phyloP scores from a whole-genome alignment of 2,888 invertebrate species.

The Dascillus cervinus region DNA sequence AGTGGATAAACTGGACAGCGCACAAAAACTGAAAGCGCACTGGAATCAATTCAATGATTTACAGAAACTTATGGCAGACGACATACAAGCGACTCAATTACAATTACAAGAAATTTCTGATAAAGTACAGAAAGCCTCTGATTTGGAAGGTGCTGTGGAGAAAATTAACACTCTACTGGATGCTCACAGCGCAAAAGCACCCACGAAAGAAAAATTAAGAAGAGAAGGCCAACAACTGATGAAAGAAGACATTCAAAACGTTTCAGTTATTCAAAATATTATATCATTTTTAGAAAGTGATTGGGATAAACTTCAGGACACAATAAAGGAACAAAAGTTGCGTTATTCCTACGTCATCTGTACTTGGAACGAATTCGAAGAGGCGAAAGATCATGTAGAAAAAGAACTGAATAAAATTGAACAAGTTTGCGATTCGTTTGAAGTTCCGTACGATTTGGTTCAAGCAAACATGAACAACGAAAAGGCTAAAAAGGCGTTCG shows the following conservation, averaged over 20 bases:
- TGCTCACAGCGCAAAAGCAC: constrained; percentile 51
- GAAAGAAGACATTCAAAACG: constrained; percentile 74
- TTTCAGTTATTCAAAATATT: constrained; percentile 72
- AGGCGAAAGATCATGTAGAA: constrained; percentile 61
- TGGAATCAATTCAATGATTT: constrained; percentile 72
- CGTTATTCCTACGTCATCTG: constrained; percentile 65
- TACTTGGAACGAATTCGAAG: constrained; percentile 67
- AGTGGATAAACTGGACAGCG: constrained; percentile 56
- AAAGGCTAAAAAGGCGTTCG: constrained; percentile 67
- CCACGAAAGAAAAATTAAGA: constrained; percentile 63
- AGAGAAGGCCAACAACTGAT: constrained; percentile 71
- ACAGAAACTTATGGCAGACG: constrained; percentile 61
- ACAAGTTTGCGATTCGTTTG: constrained; percentile 55
- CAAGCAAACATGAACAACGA: constrained; percentile 66
- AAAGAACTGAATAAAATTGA: constrained; percentile 64
- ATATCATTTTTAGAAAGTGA: constrained; percentile 69
- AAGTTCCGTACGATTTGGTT: constrained; percentile 62
- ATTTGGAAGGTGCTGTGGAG: constrained; percentile 44
- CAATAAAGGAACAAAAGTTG: constrained; percentile 65
- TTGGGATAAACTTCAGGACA: constrained; percentile 72
- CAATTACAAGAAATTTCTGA: constrained; percentile 51
- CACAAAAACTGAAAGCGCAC: constrained; percentile 63
- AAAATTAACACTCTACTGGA: constrained; percentile 47
- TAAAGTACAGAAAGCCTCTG: constrained; percentile 42
- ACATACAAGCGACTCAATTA: constrained; percentile 53